A percentile compares a stretch with the other conserved stretches of the same genome.
These are phyloP conservation scores for Drosophila prolongata DNA, from an alignment of 2,888 invertebrate species.

Conservation along the genomic window DNA sequence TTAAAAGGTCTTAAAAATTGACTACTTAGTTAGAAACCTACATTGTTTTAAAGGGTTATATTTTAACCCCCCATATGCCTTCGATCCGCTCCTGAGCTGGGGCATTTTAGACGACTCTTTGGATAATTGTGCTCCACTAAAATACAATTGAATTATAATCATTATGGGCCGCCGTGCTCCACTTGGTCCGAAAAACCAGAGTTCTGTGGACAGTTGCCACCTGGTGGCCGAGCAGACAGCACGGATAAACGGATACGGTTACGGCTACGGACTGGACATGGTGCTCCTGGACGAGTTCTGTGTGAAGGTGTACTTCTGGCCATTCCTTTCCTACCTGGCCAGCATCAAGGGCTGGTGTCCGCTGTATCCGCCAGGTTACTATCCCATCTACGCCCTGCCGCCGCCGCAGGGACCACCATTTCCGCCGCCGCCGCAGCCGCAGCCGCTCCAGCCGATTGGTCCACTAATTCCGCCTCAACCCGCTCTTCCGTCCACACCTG, in stretches of 20 bases:
- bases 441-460: slow-evolving; percentile 60
- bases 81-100: slow-evolving; percentile 42
- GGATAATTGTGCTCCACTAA: slow-evolving; percentile 47
- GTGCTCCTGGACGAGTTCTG: slow-evolving; percentile 80
- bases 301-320: slow-evolving; percentile 83
- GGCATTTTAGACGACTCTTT: slow-evolving; percentile 15
- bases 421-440: slow-evolving; percentile 55
- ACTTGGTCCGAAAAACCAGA: slow-evolving; percentile 41
- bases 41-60: too few relatives aligned
- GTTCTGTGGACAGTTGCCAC: slow-evolving; percentile 48
- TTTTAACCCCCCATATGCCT: background rate
- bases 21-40: too few relatives aligned
- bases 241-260: slow-evolving; percentile 18
- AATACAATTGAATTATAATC: slow-evolving; percentile 62
- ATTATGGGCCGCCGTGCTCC: slow-evolving; percentile 33
- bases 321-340: slow-evolving; percentile 83
- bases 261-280: slow-evolving; percentile 53
- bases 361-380: slow-evolving; percentile 72
- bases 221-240: slow-evolving; percentile 38
- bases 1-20: too few relatives aligned
- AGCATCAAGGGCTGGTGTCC: slow-evolving; percentile 83
- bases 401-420: slow-evolving; percentile 54
- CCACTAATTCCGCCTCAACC: slow-evolving; percentile 61
- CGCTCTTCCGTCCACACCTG: slow-evolving; percentile 48
- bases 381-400: slow-evolving; percentile 76